A percentile compares a stretch with the other conserved stretches of the same genome.
Conservation (phyloP, 2,113 vertebrate genomes). For the Butastur rufipennis region DNA sequence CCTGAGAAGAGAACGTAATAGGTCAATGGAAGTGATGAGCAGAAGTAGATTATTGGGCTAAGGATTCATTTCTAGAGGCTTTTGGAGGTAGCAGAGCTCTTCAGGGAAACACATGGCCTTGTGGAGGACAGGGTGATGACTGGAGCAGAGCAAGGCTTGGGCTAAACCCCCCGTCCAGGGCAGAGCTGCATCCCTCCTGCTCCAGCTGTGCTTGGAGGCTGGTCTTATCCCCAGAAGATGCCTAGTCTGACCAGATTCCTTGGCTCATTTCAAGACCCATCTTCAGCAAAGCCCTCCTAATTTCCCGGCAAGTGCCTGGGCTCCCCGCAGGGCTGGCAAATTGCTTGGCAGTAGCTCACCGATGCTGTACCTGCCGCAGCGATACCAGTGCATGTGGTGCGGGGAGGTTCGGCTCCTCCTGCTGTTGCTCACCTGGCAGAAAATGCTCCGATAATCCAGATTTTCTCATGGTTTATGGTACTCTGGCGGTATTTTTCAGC, state of each 20-base stretch:
- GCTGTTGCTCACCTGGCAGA: neutral
- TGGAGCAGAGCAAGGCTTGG: neutral
- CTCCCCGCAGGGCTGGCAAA: neutral
- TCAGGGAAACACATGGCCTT: neutral
- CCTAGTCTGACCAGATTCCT: neutral
- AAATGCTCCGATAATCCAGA: neutral
- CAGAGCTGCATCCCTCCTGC: neutral
- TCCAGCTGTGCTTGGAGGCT: neutral
- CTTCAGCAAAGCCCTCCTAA: neutral
- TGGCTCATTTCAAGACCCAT: neutral
- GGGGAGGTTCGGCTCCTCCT: neutral
- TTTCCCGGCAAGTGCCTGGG: neutral
- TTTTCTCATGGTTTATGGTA: neutral
- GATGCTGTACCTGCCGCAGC: accelerated
- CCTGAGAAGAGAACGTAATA: neutral
- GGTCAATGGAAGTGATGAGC: neutral
- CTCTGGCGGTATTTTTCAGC: neutral
- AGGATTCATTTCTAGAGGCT: neutral
- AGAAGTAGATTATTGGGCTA: neutral
- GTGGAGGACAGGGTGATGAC: accelerated
- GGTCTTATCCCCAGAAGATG: neutral
- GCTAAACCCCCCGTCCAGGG: neutral
- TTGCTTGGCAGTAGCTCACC: neutral
- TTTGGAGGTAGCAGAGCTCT: neutral
- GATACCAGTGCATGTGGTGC: accelerated